Conservation (phyloP, 2,113 vertebrate species). For the Terrapene triunguis region DNA sequence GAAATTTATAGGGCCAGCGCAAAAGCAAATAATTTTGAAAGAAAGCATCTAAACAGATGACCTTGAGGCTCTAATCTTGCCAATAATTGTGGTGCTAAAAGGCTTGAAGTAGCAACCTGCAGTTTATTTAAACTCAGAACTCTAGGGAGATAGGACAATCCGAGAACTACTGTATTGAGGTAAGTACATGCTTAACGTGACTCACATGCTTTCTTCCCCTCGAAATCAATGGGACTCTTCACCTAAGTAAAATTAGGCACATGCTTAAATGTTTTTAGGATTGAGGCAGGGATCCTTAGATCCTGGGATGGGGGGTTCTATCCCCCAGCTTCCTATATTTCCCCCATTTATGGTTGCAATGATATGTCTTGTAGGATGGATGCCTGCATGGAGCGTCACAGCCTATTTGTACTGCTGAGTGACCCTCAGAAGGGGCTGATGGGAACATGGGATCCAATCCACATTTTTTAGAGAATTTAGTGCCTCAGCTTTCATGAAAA, state of each 20-base stretch:
- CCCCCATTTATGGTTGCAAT: not conserved
- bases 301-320: not conserved
- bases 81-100: not conserved
- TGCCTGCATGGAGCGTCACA: not conserved
- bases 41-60: not conserved
- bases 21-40: not conserved
- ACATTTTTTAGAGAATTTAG: not conserved
- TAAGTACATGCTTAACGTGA: not conserved
- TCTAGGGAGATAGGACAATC: too few relatives aligned
- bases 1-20: not conserved
- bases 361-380: not conserved
- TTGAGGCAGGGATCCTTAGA: not conserved
- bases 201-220: not conserved
- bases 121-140: not conserved
- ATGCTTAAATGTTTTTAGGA: too few relatives aligned
- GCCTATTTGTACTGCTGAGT: not conserved
- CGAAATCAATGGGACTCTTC: not conserved
- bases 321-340: not conserved
- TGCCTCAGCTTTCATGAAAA: not conserved
- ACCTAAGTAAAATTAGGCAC: rapidly evolving
- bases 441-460: not conserved
- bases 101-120: not conserved
- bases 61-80: not conserved
- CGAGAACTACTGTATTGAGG: not conserved
- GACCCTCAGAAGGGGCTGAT: not conserved